phyloP scores from a whole-genome alignment of 2,797 vertebrate species.

The Anas acuta region DNA sequence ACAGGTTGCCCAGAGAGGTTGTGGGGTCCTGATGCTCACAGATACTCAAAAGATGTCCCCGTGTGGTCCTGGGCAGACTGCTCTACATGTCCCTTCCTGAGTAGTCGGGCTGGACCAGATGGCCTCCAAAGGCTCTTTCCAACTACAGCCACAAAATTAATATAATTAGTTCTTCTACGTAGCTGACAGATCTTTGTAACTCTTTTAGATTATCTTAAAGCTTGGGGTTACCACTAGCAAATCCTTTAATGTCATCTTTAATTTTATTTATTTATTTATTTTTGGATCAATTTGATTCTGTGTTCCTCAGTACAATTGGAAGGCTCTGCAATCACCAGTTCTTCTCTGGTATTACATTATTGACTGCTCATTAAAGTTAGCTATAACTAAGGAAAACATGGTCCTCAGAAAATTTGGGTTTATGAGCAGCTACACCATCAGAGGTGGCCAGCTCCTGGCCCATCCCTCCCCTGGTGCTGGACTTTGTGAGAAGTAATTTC shows the following conservation, averaged over 20 bases:
- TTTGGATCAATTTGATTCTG: background rate
- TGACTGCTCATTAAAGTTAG: background rate
- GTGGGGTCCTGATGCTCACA: background rate
- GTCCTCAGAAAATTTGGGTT: background rate
- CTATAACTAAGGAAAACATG: background rate
- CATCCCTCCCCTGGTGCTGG: background rate
- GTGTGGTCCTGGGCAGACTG: background rate
- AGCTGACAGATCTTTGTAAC: background rate
- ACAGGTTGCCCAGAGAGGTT: background rate
- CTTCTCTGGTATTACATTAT: background rate
- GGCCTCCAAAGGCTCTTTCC: background rate
- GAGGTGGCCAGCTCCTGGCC: background rate
- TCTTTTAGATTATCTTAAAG: background rate
- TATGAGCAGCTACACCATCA: background rate
- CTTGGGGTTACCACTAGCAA: background rate
- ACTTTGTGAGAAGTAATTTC: background rate
- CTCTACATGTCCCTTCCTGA: background rate
- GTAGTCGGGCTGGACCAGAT: background rate
- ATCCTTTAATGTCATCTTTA: background rate
- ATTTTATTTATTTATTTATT: slow-evolving; percentile 3
- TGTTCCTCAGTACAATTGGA: background rate
- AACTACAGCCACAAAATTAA: background rate
- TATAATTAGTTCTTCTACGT: background rate
- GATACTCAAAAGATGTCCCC: background rate
- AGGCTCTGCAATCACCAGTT: background rate